A percentile compares a stretch with the other conserved stretches of the same genome.
These are phyloP conservation scores for Pyrrhosoma nymphula DNA, from an alignment of 2,888 invertebrate species.

Conservation along the genomic window DNA sequence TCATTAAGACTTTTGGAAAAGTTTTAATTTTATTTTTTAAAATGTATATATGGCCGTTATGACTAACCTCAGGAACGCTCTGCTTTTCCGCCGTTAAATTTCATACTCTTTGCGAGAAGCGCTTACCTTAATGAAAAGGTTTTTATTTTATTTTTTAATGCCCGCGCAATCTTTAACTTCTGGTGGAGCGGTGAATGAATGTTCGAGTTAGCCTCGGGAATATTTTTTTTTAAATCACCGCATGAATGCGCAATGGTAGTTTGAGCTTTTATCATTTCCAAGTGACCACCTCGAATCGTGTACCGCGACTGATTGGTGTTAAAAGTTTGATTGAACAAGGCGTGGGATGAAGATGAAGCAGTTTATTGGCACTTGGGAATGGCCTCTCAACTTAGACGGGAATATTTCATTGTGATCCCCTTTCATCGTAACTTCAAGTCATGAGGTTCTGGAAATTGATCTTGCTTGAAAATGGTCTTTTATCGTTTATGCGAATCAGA, in stretches of 20 bases:
- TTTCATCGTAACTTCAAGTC: too few species aligned
- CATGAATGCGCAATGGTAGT: neutral
- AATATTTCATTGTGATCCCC: too few species aligned
- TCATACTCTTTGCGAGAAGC: neutral
- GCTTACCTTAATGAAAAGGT: constrained; percentile 29
- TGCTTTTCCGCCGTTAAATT: constrained; percentile 6
- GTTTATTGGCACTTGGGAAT: neutral
- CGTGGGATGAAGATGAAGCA: neutral
- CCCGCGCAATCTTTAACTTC: neutral
- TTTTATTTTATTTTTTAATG: neutral
- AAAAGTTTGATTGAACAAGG: neutral
- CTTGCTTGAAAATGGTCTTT: too few species aligned
- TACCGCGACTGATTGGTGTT: neutral
- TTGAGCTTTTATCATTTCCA: neutral
- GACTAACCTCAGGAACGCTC: neutral
- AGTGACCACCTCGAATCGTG: neutral
- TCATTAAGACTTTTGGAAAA: constrained; percentile 25
- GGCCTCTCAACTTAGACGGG: too few species aligned
- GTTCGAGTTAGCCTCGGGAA: neutral
- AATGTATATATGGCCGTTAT: neutral
- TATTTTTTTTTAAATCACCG: neutral
- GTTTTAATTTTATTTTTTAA: neutral
- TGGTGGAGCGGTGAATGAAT: neutral
- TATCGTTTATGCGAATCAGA: too few species aligned
- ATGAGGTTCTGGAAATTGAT: too few species aligned